A percentile compares a stretch with the other conserved stretches of the same genome.
phyloP scores from a whole-genome alignment of 1,140 invertebrate genomes.

The Camponotus floridanus region DNA sequence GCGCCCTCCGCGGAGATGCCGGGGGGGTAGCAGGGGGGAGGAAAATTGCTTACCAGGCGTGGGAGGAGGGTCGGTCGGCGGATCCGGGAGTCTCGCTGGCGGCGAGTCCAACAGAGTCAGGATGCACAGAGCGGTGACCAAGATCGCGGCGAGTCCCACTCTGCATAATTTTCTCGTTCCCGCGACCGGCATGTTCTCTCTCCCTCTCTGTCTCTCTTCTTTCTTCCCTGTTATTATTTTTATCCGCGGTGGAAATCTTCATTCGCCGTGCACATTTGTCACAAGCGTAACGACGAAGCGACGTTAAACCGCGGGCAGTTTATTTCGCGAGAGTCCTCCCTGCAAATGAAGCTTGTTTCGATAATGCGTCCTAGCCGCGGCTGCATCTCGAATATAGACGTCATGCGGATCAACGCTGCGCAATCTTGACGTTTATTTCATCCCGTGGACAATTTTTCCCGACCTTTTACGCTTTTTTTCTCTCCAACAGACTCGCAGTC shows the following conservation, averaged over 20 bases:
- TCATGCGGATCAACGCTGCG: neutral
- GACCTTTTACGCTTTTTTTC: neutral
- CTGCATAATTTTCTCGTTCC: constrained; percentile 83
- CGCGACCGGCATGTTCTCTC: constrained; percentile 79
- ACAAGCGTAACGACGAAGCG: neutral
- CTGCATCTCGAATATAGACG: constrained; percentile 27
- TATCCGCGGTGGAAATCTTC: constrained; percentile 15
- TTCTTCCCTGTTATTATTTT: constrained; percentile 16
- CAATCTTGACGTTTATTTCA: constrained; percentile 1
- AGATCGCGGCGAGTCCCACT: constrained; percentile 81
- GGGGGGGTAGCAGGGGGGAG: constrained; percentile 50
- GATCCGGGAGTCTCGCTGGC: constrained; percentile 82
- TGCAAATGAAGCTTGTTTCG: neutral
- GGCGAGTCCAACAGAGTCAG: constrained; percentile 82
- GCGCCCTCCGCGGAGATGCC: constrained; percentile 55
- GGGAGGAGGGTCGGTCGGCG: constrained; percentile 79
- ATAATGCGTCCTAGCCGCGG: neutral
- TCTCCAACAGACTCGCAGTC: neutral
- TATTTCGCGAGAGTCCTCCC: neutral
- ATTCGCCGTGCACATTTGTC: constrained; percentile 35
- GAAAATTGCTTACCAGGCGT: constrained; percentile 81
- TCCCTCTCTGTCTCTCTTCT: neutral
- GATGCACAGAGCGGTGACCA: constrained; percentile 82
- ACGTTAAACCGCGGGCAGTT: neutral
- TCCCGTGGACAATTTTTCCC: neutral